phyloP scores from a whole-genome alignment of 2,888 invertebrate species.

The Drosophila koepferae region DNA sequence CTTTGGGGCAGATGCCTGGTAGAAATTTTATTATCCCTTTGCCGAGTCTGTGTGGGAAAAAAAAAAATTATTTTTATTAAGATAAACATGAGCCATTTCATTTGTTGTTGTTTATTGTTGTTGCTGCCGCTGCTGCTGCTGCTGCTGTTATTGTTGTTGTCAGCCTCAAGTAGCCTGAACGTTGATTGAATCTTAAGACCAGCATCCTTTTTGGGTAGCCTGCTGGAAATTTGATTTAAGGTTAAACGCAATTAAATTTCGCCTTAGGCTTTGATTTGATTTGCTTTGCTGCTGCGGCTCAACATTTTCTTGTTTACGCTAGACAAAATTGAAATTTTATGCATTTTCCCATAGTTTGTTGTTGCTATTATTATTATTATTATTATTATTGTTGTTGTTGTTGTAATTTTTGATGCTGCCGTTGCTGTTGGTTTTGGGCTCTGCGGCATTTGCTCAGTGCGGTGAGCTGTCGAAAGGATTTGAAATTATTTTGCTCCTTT shows the following conservation, averaged over 20 bases:
- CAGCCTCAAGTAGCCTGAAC: conserved; percentile 58
- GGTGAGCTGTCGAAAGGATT: conserved; percentile 70
- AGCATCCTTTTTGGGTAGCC: conserved; percentile 38
- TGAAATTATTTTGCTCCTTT: conserved; percentile 59
- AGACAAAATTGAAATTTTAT: conserved; percentile 76
- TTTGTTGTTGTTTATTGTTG: conserved; percentile 62
- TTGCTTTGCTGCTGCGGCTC: conserved; percentile 31
- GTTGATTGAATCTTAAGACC: conserved; percentile 75
- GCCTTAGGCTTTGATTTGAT: conserved; percentile 72
- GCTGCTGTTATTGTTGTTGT: conserved; percentile 22
- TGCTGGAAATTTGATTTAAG: conserved; percentile 76
- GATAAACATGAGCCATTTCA: conserved; percentile 77
- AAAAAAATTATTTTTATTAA: conserved; percentile 51
- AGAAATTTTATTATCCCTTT: conserved; percentile 78
- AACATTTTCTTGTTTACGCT: conserved; percentile 61
- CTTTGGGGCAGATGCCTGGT: conserved; percentile 52
- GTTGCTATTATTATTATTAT: conserved; percentile 29
- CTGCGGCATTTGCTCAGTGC: conserved; percentile 41
- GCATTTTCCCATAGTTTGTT: conserved; percentile 43
- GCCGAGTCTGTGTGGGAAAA: conserved; percentile 56
- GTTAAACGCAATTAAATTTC: conserved; percentile 81
- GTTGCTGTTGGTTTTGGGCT: conserved; percentile 32
- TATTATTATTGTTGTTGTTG: conserved; percentile 23
- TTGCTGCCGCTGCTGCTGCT: conserved; percentile 26
- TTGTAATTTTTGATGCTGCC: conserved; percentile 24